Base-by-base conservation (phyloP, 2,888 invertebrate genomes). In the Tolmerus cingulatus region DNA sequence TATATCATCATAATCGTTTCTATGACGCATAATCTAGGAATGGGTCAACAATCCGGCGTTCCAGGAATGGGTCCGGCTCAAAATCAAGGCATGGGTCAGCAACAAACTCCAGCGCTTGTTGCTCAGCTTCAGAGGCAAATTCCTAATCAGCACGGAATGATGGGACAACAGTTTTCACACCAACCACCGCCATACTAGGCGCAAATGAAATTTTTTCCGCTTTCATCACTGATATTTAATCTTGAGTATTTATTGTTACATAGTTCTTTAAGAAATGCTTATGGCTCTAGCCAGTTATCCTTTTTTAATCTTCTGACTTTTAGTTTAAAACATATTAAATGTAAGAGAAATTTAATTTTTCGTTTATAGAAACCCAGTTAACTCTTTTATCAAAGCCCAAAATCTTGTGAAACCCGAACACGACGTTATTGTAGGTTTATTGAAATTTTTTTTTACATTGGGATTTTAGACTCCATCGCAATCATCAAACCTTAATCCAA, bases 81-180 rank as follows among this genome's bases (percentile, higher is more conserved):
- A 88, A 89, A 90, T 87, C 92, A 93, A 89, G 92, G 92, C 87
- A 93, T 92, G 89, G 93, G 93, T 16, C 93, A 93, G 23, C 94
- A 94, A 87, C 94, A 95, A 86, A 94, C 94, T 1, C 94, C 95
- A 0, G 95, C 95, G 88, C 91, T 95, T 57, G 95, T 95, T 3
- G 95, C 95, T 0, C 95, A 95, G 90, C 92, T 95, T 87, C 95
- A 95, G 90, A 92, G 95, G 78, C 95, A 95, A 90, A 93, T 95
- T 92, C 92, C 92, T 77, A 91, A 90, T 87, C 91, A 90, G 84
- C 90, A 90, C 40, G 91, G 90, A 88, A 90, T 91, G 89, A 90
- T 91, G 92, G 91, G 91, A 0, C 93, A 92, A 87, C 92, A 92
- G 87, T 93, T 91, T 86, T 91, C 90, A 92, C 93, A 90, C 89